phyloP scores from a whole-genome alignment of 2,888 invertebrate genomes.

The Yponomeuta sedellus region DNA sequence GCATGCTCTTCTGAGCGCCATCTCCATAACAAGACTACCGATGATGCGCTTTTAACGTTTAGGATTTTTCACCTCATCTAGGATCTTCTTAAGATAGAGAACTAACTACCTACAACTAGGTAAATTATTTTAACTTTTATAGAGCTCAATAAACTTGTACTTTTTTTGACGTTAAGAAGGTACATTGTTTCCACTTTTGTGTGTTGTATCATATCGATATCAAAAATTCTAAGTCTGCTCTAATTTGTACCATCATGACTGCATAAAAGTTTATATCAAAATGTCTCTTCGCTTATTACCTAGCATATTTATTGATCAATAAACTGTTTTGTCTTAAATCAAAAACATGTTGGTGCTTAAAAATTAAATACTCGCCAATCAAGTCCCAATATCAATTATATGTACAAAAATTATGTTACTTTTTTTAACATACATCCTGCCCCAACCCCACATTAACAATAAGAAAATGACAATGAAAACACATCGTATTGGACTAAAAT shows the following conservation, averaged over 20 bases:
- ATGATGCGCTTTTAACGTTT: neutral
- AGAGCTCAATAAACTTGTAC: slow-evolving; percentile 16
- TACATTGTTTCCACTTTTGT: neutral
- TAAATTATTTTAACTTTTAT: slow-evolving; percentile 5
- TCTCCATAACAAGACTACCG: slow-evolving; percentile 1
- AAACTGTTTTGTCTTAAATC: slow-evolving; percentile 7
- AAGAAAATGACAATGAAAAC: neutral
- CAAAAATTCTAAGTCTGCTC: neutral
- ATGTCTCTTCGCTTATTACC: slow-evolving; percentile 9
- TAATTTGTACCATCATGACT: slow-evolving; percentile 18
- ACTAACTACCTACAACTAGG: slow-evolving; percentile 12
- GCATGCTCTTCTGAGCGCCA: neutral
- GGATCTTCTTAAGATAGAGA: neutral
- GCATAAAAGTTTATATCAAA: too few species aligned
- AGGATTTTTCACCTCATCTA: neutral
- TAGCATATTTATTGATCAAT: neutral
- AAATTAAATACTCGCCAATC: slow-evolving; percentile 47
- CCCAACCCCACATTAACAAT: neutral
- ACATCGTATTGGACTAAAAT: slow-evolving; percentile 30
- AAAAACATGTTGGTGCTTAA: slow-evolving; percentile 14
- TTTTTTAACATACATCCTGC: slow-evolving; percentile 35
- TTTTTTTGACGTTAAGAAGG: slow-evolving; percentile 7
- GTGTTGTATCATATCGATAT: slow-evolving; percentile 9
- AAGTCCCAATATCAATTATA: slow-evolving; percentile 42
- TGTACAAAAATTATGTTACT: slow-evolving; percentile 37